Base-by-base conservation (phyloP, 2,888 invertebrate genomes). In the Unio delphinus region DNA sequence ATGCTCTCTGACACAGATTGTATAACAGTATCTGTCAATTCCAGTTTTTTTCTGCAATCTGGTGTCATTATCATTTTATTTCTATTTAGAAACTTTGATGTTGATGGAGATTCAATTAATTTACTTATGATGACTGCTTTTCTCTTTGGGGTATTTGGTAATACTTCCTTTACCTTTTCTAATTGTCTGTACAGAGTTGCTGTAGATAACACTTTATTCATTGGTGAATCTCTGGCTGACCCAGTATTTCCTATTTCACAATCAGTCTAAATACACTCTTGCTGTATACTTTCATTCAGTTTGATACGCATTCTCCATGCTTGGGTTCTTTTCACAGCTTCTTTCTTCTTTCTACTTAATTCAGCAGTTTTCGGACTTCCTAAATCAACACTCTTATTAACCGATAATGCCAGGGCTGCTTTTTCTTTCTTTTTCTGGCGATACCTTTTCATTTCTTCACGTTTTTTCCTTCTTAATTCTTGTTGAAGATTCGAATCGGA, bases 251-350 rank as follows among this genome's bases (percentile, higher is more conserved):
- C 28, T 8, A 5, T 57, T n/a, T 57, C 55, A 45, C 28, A 28
- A 61, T 18, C 23, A 45, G 5, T n/a, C 45, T 54, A 3, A 26
- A 28, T 67, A 55, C 28, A 55, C n/a, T 8, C 45, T 28, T 58
- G 58, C 20, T 66, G 59, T n/a, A 18, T 30, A 23, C 28, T 30
- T n/a, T 56, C 28, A 15, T 68, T 62, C 56, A 65, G 18, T 58
- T 75, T 64, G 23, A 71, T 64, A 3, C 68, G n/a, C 66, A 68
- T 45, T 68, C 70, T 65, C 73, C 70, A 73, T 28, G 26, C 20
- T 60, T 68, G 61, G 7, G 75, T 71, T 67, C 71, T 68, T 57
- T 67, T 63, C 17, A 72, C 73, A 64, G 73, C 70, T 45, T 65
- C 23, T 62, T 73, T 67, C 59, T 70, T 75, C 62, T 61, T 69